Evolutionary conservation across 1,140 invertebrate genomes (phyloP).

Genomic region (Cephus cinctus): DNA sequence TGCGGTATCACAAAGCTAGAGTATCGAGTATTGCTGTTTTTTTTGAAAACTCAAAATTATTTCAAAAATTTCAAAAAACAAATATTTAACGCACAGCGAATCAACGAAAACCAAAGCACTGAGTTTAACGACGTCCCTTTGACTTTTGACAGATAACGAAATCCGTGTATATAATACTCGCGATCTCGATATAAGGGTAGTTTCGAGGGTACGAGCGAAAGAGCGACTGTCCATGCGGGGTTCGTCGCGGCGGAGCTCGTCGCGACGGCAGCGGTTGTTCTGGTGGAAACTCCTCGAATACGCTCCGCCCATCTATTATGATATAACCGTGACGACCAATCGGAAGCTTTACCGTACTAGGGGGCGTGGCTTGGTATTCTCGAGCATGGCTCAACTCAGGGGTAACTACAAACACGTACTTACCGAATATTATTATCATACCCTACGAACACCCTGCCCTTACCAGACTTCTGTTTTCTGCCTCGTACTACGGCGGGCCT

Average conservation of each 20-base stretch:
- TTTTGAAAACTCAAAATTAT: too few relatives aligned
- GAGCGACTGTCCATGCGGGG: constrained; percentile 35
- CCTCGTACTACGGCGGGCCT: background rate
- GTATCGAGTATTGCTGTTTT: too few relatives aligned
- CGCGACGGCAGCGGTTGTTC: background rate
- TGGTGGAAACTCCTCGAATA: background rate
- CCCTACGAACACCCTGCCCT: constrained; percentile 18
- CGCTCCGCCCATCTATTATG: constrained; percentile 17
- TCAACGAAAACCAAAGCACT: background rate
- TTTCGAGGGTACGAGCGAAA: constrained; percentile 11
- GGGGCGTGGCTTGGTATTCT: constrained; percentile 26
- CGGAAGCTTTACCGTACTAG: too few relatives aligned
- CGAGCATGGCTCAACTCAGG: constrained; percentile 48
- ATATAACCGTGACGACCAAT: constrained; percentile 40
- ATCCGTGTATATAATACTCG: too few relatives aligned
- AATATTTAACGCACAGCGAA: background rate
- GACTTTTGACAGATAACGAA: background rate
- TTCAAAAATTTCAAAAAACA: too few relatives aligned
- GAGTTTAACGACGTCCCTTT: background rate
- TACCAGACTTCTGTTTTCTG: background rate
- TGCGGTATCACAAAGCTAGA: too few relatives aligned
- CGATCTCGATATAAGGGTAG: too few relatives aligned
- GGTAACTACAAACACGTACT: constrained; percentile 57
- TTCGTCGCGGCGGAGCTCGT: constrained; percentile 1
- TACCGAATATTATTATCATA: constrained; percentile 53